These are phyloP conservation scores for Enchytraeus crypticus DNA, from an alignment of 2,888 invertebrate species.

Conservation along the genomic window DNA sequence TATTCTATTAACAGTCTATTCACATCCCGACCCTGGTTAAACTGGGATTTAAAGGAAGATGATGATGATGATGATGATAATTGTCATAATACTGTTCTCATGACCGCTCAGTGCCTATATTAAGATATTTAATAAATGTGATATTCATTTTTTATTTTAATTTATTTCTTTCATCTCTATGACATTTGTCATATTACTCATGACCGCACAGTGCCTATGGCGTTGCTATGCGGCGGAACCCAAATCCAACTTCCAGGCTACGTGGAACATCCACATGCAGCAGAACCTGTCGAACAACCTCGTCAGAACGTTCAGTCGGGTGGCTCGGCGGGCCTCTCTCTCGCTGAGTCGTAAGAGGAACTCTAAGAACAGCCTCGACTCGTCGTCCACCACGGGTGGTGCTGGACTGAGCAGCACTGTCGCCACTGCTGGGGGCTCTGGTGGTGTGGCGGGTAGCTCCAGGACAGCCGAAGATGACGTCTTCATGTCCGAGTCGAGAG, in stretches of 20 bases:
- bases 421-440: background rate
- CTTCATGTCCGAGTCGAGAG: slow-evolving; percentile 1
- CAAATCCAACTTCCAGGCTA: slow-evolving; percentile 63
- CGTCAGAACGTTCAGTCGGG: slow-evolving; percentile 2
- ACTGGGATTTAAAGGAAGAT: no score
- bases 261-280: slow-evolving; percentile 62
- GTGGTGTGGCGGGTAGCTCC: background rate
- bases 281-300: background rate
- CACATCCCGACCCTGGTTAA: no score
- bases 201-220: slow-evolving; percentile 60
- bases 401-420: background rate
- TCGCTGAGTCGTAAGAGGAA: background rate
- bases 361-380: slow-evolving; percentile 2
- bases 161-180: background rate
- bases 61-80: no score
- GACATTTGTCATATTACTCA: background rate
- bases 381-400: background rate
- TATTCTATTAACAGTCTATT: no score
- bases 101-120: no score
- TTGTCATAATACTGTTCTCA: no score
- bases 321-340: background rate
- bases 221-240: slow-evolving; percentile 69
- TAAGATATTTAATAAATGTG: no score
- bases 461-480: slow-evolving; percentile 1
- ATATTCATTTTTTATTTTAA: background rate